A percentile compares a stretch with the other conserved stretches of the same genome.
Evolutionary conservation across 2,113 vertebrate species (phyloP).

Genomic region (Takifugu flavidus): DNA sequence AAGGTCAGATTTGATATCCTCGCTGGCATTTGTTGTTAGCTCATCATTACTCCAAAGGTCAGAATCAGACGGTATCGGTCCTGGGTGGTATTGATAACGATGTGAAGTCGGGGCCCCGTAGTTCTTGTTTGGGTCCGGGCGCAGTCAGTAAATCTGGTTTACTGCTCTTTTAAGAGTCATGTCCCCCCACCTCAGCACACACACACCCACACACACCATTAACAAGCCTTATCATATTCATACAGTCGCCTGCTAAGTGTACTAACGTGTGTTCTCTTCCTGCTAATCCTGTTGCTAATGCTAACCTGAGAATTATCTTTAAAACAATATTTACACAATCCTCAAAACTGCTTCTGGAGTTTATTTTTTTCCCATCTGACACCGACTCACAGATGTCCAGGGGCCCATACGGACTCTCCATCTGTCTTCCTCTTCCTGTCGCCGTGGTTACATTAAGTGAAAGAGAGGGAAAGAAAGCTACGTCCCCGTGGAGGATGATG

Average conservation of each 20-base stretch:
- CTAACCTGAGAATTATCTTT: no score
- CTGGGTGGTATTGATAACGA: slow-evolving; percentile 22
- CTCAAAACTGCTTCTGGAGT: slow-evolving; percentile 2
- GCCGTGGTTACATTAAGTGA: slow-evolving; percentile 48
- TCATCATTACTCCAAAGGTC: slow-evolving; percentile 20
- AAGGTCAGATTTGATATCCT: slow-evolving; percentile 17
- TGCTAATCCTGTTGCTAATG: no score
- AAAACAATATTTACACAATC: no score
- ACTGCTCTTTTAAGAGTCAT: slow-evolving; percentile 21
- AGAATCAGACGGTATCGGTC: not conserved
- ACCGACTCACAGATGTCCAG: slow-evolving; percentile 47
- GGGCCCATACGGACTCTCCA: slow-evolving; percentile 43
- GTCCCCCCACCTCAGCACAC: no score
- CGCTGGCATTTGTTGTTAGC: slow-evolving; percentile 4
- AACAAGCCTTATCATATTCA: slow-evolving; percentile 18
- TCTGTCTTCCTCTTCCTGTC: slow-evolving; percentile 42
- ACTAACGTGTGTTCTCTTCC: not conserved
- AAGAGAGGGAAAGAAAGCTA: slow-evolving; percentile 31
- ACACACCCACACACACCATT: slow-evolving; percentile 1
- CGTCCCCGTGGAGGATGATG: slow-evolving; percentile 27
- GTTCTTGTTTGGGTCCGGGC: not conserved
- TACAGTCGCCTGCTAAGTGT: slow-evolving; percentile 16
- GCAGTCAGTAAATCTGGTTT: slow-evolving; percentile 39
- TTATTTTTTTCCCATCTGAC: not conserved
- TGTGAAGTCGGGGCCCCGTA: not conserved